phyloP scores from a whole-genome alignment of 2,113 vertebrate genomes.

The Pseudonaja textilis region DNA sequence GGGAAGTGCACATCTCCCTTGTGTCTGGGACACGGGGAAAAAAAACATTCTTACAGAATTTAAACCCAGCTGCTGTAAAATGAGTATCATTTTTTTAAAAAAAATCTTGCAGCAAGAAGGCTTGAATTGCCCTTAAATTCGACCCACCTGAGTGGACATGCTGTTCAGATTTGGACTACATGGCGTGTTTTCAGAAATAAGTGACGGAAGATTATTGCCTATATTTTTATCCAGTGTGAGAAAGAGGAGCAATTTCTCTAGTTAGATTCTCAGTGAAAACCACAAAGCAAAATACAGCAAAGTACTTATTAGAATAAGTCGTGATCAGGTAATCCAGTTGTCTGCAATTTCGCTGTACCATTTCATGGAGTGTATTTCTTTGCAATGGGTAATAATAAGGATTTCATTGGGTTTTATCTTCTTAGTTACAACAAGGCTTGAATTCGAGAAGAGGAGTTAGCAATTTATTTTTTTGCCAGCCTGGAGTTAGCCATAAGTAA shows the following conservation, averaged over 20 bases:
- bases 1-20: not conserved
- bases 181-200: not conserved
- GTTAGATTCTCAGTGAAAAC: constrained; percentile 6
- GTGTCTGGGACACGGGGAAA: not conserved
- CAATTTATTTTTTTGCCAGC: not conserved
- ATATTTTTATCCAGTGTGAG: not conserved
- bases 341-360: constrained; percentile 10
- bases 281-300: constrained; percentile 27
- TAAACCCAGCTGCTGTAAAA: not conserved
- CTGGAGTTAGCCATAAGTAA: not conserved
- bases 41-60: not conserved
- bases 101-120: not conserved
- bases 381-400: constrained; percentile 14
- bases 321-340: constrained; percentile 14
- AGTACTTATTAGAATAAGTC: constrained; percentile 31
- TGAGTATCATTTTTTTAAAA: not conserved
- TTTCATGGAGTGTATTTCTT: constrained; percentile 31
- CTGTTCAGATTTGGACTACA: constrained; percentile 16
- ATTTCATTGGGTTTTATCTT: not conserved
- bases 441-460: not conserved
- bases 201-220: not conserved
- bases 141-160: not conserved
- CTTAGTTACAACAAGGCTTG: not conserved
- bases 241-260: not conserved
- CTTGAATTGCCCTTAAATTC: not conserved